Evolutionary conservation across 2,888 invertebrate genomes (phyloP), one percentile per base, ranked within the genome.

Genomic region (Tipula lateralis): DNA sequence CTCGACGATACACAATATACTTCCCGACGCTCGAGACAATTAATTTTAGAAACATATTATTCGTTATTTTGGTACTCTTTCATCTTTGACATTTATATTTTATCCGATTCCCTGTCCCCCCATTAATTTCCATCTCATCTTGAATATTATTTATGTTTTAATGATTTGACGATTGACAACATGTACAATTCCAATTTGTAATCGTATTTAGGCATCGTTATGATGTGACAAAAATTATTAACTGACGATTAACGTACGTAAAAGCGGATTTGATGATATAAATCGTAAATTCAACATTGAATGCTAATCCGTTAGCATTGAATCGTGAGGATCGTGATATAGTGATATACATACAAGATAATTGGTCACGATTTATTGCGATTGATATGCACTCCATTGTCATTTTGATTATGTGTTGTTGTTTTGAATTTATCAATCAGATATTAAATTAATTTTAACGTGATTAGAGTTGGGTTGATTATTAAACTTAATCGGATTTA

Each of bases 31-130:
- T 24, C 66, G 13, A n/a, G n/a, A 66, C 66, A 66, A 66, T 66
- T 66, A 66, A 66, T 66, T 66, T 66, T 66, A 66, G 66, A 66
- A 66, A 66, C 24, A 66, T 66, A 66, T 66, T 66, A n/a, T n/a
- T 66, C 24, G 24, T 12, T 66, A 66, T 66, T 66, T 66, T 66
- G 66, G 66, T 24, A 66, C 44, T 50, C 16, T 50, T 50, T 16
- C 16, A 50, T 50, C 2, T 50, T 36, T 36, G 36, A 36, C 9
- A 36, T 36, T 2, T 36, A n/a, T 44, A n/a, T 16, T 44, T 44
- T 44, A 44, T n/a, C 7, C n/a, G n/a, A 44, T 4, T 1, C 12
- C 12, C 12, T 36, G 4, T 16, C 9, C 66, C 66, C 16, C 16
- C 44, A 16, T 66, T 9, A 19, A 24, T 24, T 24, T 9, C 24